A percentile compares a stretch with the other conserved stretches of the same genome.
Conservation (phyloP, 1,140 invertebrate genomes). For the Aphelinus certus region DNA sequence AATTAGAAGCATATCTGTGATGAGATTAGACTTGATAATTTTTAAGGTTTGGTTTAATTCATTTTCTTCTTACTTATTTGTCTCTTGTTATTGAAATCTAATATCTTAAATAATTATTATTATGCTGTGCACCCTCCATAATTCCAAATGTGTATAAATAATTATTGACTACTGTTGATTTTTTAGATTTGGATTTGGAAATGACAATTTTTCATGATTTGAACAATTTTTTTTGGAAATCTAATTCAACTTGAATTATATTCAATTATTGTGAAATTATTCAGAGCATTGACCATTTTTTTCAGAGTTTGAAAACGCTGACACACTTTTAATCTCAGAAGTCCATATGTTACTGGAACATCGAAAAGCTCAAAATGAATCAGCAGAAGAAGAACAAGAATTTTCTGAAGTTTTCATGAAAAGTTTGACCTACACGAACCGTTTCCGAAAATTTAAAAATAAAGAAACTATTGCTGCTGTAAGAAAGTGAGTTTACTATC, state of each 20-base stretch:
- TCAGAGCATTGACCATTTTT: too few relatives aligned
- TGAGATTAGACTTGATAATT: neutral
- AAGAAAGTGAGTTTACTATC: constrained; percentile 80
- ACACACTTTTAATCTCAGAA: constrained; percentile 97
- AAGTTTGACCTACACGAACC: constrained; percentile 93
- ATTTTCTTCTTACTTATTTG: too few relatives aligned
- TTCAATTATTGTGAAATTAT: too few relatives aligned
- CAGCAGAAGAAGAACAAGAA: constrained; percentile 97
- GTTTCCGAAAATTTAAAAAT: constrained; percentile 97
- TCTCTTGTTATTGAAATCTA: too few relatives aligned
- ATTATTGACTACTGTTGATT: too few relatives aligned
- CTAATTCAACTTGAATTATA: too few relatives aligned
- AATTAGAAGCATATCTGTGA: constrained; percentile 1
- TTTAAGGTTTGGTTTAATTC: neutral
- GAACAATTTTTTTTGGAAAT: too few relatives aligned
- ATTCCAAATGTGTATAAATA: too few relatives aligned
- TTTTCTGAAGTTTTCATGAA: constrained; percentile 99
- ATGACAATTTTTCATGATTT: too few relatives aligned
- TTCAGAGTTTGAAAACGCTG: constrained; percentile 97
- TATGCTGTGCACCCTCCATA: too few relatives aligned
- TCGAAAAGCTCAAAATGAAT: constrained; percentile 97
- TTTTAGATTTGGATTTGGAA: too few relatives aligned
- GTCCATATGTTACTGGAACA: constrained; percentile 98
- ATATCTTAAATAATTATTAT: too few relatives aligned
- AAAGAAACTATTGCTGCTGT: constrained; percentile 97